Evolutionary conservation across 2,797 vertebrate species (phyloP).

Genomic region (Muraenolepis orangiensis): DNA sequence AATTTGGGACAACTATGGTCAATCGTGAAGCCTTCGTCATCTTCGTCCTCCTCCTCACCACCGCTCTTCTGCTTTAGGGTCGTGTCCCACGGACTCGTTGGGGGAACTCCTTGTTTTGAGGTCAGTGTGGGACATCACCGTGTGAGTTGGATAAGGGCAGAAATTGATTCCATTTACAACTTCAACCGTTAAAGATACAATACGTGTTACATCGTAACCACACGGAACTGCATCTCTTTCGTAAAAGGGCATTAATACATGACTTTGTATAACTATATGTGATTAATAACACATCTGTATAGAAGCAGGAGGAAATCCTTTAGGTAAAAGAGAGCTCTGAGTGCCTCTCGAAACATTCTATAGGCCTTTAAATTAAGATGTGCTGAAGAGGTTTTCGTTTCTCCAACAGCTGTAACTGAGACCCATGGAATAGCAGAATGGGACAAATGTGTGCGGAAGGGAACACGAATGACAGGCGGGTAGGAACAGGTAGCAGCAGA

Average conservation of each 20-base stretch:
- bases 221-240: neutral
- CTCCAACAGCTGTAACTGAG: slow-evolving; percentile 13
- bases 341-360: neutral
- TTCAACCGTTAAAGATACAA: neutral
- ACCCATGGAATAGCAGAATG: slow-evolving; percentile 26
- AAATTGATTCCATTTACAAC: neutral
- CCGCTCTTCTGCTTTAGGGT: neutral
- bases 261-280: neutral
- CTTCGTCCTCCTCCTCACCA: neutral
- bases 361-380: neutral
- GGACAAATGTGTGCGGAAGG: neutral
- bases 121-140: neutral
- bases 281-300: neutral
- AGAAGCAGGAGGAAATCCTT: neutral
- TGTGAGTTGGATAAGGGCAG: too few species aligned
- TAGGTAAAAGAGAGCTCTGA: neutral
- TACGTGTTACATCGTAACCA: neutral
- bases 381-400: neutral
- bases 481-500: slow-evolving; percentile 13
- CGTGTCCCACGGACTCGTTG: neutral
- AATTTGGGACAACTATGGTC: neutral
- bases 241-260: neutral
- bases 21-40: neutral
- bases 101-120: neutral
- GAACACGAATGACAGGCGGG: neutral